phyloP scores from a whole-genome alignment of 2,888 invertebrate genomes.

The Zhengitettix transpicula region DNA sequence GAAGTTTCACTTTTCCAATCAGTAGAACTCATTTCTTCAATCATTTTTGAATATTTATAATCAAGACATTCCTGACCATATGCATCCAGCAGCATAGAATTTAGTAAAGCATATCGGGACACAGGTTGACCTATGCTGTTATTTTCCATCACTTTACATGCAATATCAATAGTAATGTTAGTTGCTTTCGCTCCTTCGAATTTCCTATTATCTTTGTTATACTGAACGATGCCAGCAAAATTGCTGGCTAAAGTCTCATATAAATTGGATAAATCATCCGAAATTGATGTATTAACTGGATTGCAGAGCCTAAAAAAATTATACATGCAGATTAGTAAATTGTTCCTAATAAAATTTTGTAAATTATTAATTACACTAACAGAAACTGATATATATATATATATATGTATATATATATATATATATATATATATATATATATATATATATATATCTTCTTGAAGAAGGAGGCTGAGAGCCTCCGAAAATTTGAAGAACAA shows the following conservation, averaged over 20 bases:
- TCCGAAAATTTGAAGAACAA: too few species aligned
- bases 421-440: too few species aligned
- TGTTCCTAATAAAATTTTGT: background rate
- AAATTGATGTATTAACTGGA: slow-evolving; percentile 44
- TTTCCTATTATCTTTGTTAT: slow-evolving; percentile 74
- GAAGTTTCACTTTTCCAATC: slow-evolving; percentile 46
- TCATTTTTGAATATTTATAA: slow-evolving; percentile 62
- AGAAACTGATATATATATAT: too few species aligned
- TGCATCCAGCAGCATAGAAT: slow-evolving; percentile 45
- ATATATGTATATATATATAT: too few species aligned
- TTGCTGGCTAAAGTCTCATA: slow-evolving; percentile 68
- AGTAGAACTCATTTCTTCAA: slow-evolving; percentile 44
- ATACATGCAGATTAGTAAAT: background rate
- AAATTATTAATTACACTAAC: background rate
- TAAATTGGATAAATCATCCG: slow-evolving; percentile 20
- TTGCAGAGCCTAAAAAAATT: slow-evolving; percentile 47
- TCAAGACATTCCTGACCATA: slow-evolving; percentile 62
- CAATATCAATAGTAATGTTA: slow-evolving; percentile 62
- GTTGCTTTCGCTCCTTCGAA: slow-evolving; percentile 37
- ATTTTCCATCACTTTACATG: slow-evolving; percentile 61
- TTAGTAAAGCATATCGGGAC: slow-evolving; percentile 56
- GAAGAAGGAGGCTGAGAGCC: too few species aligned
- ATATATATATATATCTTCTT: too few species aligned
- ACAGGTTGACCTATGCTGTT: slow-evolving; percentile 40
- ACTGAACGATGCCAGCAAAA: slow-evolving; percentile 85